Percentiles rank a stretch among this genome's conserved stretches.
These are phyloP conservation scores for Scatophagus argus DNA, from an alignment of 2,113 vertebrate species.

Conservation along the genomic window DNA sequence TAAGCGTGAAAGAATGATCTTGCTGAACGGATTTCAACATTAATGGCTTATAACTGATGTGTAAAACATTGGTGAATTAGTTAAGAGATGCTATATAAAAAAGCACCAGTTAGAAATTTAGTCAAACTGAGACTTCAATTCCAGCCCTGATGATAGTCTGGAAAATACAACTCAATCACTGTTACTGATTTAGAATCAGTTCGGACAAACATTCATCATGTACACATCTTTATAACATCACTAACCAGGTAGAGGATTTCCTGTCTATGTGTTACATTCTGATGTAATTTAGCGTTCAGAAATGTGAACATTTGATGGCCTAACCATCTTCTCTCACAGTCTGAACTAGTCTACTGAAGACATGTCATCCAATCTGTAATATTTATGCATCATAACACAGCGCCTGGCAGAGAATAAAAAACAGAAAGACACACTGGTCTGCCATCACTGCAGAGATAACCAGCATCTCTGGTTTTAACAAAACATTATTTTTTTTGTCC, in stretches of 20 bases:
- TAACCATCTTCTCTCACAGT: too few relatives aligned
- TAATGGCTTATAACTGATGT: background rate
- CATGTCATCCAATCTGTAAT: constrained; percentile 5
- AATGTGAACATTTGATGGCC: background rate
- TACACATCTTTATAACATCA: background rate
- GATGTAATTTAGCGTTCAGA: background rate
- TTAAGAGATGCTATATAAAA: background rate
- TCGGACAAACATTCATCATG: background rate
- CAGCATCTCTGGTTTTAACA: background rate
- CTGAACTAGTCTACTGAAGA: constrained; percentile 61
- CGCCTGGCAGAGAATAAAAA: background rate
- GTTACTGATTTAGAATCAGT: background rate
- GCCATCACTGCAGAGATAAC: too few relatives aligned
- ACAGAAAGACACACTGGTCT: background rate
- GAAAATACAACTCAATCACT: background rate
- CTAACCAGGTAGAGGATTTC: background rate
- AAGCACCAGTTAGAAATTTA: background rate
- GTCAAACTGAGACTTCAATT: too few relatives aligned
- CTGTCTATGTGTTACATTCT: fast-evolving
- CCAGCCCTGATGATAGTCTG: background rate
- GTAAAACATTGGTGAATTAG: background rate
- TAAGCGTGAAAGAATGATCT: background rate
- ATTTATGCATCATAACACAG: background rate
- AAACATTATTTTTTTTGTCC: background rate
- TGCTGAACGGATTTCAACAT: background rate